phyloP scores from a whole-genome alignment of 2,888 invertebrate species.

The Nomada fucata region DNA sequence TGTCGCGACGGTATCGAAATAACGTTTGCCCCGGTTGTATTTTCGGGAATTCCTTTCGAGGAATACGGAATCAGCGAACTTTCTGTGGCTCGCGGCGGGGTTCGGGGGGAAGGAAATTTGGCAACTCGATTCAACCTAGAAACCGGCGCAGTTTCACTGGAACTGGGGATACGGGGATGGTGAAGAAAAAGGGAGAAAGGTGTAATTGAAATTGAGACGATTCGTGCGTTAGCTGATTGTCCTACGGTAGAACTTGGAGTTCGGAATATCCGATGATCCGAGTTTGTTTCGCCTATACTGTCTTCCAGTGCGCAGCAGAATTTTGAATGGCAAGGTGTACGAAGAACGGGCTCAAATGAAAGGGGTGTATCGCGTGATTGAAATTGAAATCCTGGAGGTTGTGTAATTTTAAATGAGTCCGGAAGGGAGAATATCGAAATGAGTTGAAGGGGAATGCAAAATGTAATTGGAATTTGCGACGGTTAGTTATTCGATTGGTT shows the following conservation, averaged over 20 bases:
- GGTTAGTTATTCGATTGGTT: constrained; percentile 37
- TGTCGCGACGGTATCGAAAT: constrained; percentile 68
- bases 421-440: not conserved
- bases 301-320: too few relatives aligned
- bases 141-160: not conserved
- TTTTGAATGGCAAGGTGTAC: not conserved
- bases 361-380: not conserved
- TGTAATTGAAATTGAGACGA: constrained; percentile 17
- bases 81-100: constrained; percentile 6
- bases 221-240: not conserved
- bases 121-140: constrained; percentile 44
- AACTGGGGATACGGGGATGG: not conserved
- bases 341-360: not conserved
- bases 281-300: not conserved
- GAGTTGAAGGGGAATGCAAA: not conserved
- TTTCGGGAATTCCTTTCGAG: constrained; percentile 50
- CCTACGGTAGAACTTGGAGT: not conserved
- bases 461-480: constrained; percentile 34
- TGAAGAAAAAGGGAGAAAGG: not conserved
- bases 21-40: constrained; percentile 65
- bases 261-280: not conserved
- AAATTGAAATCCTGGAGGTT: not conserved
- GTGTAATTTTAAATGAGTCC: constrained; percentile 5
- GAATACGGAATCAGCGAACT: constrained; percentile 60
- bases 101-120: constrained; percentile 46